Percentiles rank a stretch among this genome's conserved stretches.
phyloP scores from a whole-genome alignment of 2,888 invertebrate genomes.

The Meiosimyza decipiens region DNA sequence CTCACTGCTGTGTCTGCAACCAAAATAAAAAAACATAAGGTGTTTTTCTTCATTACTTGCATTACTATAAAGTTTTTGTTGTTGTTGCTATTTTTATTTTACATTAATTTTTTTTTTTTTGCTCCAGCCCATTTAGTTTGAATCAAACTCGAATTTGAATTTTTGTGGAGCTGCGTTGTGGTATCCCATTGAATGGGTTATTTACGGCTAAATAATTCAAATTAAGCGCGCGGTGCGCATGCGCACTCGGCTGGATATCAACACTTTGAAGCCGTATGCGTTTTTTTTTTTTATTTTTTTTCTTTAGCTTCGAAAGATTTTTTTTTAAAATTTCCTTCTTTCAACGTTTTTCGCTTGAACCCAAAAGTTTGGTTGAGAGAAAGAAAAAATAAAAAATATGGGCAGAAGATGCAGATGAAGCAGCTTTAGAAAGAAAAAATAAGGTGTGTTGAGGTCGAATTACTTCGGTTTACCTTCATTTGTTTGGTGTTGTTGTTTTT shows the following conservation, averaged over 20 bases:
- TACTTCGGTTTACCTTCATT: conserved; percentile 8
- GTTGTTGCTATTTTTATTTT: background rate
- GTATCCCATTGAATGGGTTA: conserved; percentile 55
- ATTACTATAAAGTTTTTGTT: background rate
- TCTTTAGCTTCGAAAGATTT: background rate
- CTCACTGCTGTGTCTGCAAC: background rate
- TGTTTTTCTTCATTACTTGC: background rate
- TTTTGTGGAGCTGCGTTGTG: background rate
- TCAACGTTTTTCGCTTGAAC: background rate
- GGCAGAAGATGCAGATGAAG: no score
- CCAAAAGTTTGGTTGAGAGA: background rate
- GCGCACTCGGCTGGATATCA: conserved; percentile 37
- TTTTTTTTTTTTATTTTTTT: background rate
- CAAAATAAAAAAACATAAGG: background rate
- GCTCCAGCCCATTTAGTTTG: background rate
- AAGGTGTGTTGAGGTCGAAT: conserved; percentile 26
- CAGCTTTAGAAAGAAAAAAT: conserved; percentile 4
- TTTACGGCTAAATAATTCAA: conserved; percentile 64
- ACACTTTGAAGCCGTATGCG: conserved; percentile 16
- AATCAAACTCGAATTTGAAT: conserved; percentile 2
- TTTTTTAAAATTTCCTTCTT: no score
- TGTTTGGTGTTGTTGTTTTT: background rate
- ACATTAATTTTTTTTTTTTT: no score
- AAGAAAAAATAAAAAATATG: no score
- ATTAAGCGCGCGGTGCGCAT: conserved; percentile 54